Evolutionary conservation across 2,888 invertebrate species (phyloP).

Genomic region (Brachylomia viminalis): DNA sequence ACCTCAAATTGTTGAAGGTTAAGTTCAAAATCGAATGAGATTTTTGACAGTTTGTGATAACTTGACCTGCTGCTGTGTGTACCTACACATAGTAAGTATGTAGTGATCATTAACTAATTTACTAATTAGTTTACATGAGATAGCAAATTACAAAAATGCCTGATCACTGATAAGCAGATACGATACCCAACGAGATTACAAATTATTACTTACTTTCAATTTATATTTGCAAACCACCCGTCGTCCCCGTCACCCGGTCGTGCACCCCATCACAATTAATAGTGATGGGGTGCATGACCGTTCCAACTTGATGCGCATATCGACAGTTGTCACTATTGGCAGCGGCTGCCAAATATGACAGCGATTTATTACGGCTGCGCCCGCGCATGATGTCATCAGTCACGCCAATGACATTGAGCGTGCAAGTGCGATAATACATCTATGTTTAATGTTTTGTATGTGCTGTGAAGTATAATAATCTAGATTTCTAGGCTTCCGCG

Average conservation of each 20-base stretch:
- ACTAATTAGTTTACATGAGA: too few relatives aligned
- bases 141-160: slow-evolving; percentile 7
- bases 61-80: too few relatives aligned
- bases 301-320: slow-evolving; percentile 20
- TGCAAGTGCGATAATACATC: slow-evolving; percentile 28
- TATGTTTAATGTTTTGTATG: slow-evolving; percentile 38
- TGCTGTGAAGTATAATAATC: slow-evolving; percentile 38
- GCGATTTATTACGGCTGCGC: slow-evolving; percentile 38
- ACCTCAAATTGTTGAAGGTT: too few relatives aligned
- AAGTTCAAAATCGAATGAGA: too few relatives aligned
- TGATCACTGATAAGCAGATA: neutral
- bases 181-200: neutral
- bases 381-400: slow-evolving; percentile 52
- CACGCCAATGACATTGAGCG: slow-evolving; percentile 57
- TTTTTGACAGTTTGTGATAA: too few relatives aligned
- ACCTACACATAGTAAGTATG: too few relatives aligned
- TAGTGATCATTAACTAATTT: too few relatives aligned
- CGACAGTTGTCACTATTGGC: slow-evolving; percentile 30
- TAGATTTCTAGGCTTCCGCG: neutral
- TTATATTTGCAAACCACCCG: slow-evolving; percentile 13
- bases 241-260: too few relatives aligned
- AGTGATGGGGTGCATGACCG: slow-evolving; percentile 33
- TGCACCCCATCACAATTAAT: slow-evolving; percentile 5
- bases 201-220: neutral
- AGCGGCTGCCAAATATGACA: slow-evolving; percentile 53